Conservation (phyloP, 2,888 invertebrate species). For the Eilema griseolum region DNA sequence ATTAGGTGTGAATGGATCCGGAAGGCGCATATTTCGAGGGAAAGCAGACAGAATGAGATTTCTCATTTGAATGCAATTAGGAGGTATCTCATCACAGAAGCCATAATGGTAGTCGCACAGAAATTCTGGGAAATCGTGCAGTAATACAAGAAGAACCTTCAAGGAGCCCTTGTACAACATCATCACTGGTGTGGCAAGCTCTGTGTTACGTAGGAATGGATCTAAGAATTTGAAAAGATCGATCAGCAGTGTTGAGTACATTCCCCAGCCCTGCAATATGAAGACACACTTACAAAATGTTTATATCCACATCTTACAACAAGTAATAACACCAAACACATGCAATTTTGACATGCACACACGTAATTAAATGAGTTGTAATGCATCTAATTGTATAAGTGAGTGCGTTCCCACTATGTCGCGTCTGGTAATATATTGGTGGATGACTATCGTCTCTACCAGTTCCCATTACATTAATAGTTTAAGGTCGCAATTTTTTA, state of each 20-base stretch:
- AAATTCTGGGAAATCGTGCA: constrained; percentile 99
- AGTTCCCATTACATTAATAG: background rate
- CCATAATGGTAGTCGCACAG: constrained; percentile 99
- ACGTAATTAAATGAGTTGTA: background rate
- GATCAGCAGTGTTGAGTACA: constrained; percentile 98
- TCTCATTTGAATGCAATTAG: constrained; percentile 99
- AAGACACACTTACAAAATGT: constrained; percentile 4
- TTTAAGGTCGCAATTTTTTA: background rate
- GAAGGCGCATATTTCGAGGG: constrained; percentile 98
- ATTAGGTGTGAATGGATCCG: constrained; percentile 99
- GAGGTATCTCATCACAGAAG: constrained; percentile 99
- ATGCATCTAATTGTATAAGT: too few relatives aligned
- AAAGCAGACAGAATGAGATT: constrained; percentile 99
- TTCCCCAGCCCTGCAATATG: constrained; percentile 93
- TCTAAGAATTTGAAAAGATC: constrained; percentile 98
- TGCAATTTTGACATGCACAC: constrained; percentile 18
- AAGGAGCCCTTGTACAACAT: constrained; percentile 98
- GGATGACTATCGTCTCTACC: background rate
- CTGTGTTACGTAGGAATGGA: constrained; percentile 98
- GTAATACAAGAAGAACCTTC: constrained; percentile 96
- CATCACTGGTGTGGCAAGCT: constrained; percentile 97
- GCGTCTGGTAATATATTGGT: background rate
- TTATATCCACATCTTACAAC: background rate
- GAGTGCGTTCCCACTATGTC: background rate
- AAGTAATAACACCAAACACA: constrained; percentile 7